These are phyloP conservation scores for Xylocampa areola DNA, from an alignment of 2,888 invertebrate species.

Conservation along the genomic window DNA sequence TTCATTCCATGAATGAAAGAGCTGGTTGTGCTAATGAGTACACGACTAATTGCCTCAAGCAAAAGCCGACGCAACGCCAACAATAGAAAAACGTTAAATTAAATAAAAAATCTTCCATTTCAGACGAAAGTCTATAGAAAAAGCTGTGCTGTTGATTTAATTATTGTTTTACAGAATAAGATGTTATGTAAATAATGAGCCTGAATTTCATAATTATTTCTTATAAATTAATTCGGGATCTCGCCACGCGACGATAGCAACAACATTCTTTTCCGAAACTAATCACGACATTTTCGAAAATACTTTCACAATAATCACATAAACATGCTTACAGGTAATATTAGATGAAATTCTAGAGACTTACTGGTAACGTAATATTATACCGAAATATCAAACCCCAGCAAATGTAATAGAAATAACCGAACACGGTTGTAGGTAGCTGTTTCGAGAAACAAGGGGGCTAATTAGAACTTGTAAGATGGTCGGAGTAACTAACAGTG, in stretches of 20 bases:
- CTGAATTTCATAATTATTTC: no score
- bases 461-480: conserved; percentile 75
- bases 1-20: conserved; percentile 34
- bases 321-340: no score
- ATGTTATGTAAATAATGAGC: no score
- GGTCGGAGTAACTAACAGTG: conserved; percentile 68
- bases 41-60: conserved; percentile 42
- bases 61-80: conserved; percentile 19
- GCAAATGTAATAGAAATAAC: conserved; percentile 55
- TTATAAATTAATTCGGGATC: no score
- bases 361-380: no score
- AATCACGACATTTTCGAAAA: no score
- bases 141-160: no score
- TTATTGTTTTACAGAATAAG: no score
- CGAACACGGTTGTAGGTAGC: conserved; percentile 59
- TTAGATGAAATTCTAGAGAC: no score
- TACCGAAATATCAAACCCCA: conserved; percentile 14
- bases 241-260: no score
- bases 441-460: conserved; percentile 68
- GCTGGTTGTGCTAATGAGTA: conserved; percentile 46
- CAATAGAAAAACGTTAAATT: conserved; percentile 33
- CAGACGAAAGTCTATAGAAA: background rate
- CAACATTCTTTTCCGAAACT: no score
- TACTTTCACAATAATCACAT: no score
- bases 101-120: conserved; percentile 12